phyloP scores from a whole-genome alignment of 1,140 invertebrate species.

The Drosophila nasuta region DNA sequence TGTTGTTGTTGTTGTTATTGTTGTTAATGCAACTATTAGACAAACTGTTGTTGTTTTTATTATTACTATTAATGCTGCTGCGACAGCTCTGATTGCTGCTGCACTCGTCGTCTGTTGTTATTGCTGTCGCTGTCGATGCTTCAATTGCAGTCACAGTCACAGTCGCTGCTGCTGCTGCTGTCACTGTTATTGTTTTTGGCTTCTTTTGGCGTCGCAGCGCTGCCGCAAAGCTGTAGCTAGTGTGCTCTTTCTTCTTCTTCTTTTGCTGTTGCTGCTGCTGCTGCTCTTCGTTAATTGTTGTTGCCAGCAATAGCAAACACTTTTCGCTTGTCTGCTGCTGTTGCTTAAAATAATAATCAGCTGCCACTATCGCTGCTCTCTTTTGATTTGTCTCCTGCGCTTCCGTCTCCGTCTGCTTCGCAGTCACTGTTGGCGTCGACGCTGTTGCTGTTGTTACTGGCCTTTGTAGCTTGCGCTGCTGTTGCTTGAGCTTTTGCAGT shows the following conservation, averaged over 20 bases:
- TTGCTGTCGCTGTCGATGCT: conserved; percentile 11
- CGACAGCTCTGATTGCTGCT: conserved; percentile 48
- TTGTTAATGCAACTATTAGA: conserved; percentile 77
- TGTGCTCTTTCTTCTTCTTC: conserved; percentile 69
- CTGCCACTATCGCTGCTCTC: conserved; percentile 40
- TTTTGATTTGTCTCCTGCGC: conserved; percentile 43
- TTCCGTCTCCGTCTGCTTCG: conserved; percentile 33
- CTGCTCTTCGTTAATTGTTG: conserved; percentile 39
- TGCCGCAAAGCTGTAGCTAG: conserved; percentile 66
- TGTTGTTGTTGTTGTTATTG: conserved; percentile 52
- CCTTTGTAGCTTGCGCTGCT: conserved; percentile 54
- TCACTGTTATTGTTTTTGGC: conserved; percentile 56
- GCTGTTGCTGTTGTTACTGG: conserved; percentile 11
- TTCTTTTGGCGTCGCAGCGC: conserved; percentile 71
- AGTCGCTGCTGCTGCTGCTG: not conserved
- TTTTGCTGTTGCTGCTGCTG: conserved; percentile 51
- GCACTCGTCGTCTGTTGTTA: conserved; percentile 53
- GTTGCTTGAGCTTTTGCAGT: conserved; percentile 68
- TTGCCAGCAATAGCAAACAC: conserved; percentile 55
- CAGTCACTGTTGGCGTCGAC: conserved; percentile 6
- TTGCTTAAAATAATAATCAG: conserved; percentile 71
- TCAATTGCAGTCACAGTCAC: not conserved
- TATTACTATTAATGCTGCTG: conserved; percentile 64
- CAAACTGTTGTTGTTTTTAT: conserved; percentile 59
- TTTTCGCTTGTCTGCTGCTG: conserved; percentile 56